Evolutionary conservation across 2,797 vertebrate genomes (phyloP).

Genomic region (Sibirionetta formosa): DNA sequence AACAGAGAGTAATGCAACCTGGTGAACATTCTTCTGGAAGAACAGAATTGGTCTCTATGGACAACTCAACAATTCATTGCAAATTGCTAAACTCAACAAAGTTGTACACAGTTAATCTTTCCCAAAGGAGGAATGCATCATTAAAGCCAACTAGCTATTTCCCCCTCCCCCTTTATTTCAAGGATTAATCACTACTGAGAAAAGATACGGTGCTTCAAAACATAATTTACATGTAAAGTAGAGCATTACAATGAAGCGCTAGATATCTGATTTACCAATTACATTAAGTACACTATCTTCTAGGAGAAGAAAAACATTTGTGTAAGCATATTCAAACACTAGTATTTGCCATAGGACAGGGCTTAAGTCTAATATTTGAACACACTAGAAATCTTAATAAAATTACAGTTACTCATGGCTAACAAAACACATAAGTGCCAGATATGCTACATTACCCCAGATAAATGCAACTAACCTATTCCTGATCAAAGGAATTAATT

Average conservation of each 20-base stretch:
- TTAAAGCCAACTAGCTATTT: conserved; percentile 48
- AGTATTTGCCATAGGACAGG: background rate
- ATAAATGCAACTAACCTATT: background rate
- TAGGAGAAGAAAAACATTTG: conserved; percentile 44
- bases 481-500: background rate
- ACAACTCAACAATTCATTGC: conserved; percentile 40
- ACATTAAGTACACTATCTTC: conserved; percentile 25
- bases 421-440: conserved; percentile 23
- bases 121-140: conserved; percentile 35
- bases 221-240: conserved; percentile 67
- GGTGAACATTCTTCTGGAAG: background rate
- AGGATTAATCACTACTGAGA: conserved; percentile 68
- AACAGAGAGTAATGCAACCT: background rate
- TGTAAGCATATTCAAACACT: conserved; percentile 36
- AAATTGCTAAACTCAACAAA: conserved; percentile 43
- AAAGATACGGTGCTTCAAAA: conserved; percentile 57
- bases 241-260: conserved; percentile 37
- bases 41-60: background rate
- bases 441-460: background rate
- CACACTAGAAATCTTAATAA: background rate
- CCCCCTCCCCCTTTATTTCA: conserved; percentile 30
- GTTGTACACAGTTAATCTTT: conserved; percentile 36
- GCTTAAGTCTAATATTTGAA: conserved; percentile 6
- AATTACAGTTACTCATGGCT: background rate
- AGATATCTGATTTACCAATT: conserved; percentile 63